Evolutionary conservation across 2,888 invertebrate species (phyloP), one percentile per base, ranked within the genome.

Genomic region (Drosophila anceps): DNA sequence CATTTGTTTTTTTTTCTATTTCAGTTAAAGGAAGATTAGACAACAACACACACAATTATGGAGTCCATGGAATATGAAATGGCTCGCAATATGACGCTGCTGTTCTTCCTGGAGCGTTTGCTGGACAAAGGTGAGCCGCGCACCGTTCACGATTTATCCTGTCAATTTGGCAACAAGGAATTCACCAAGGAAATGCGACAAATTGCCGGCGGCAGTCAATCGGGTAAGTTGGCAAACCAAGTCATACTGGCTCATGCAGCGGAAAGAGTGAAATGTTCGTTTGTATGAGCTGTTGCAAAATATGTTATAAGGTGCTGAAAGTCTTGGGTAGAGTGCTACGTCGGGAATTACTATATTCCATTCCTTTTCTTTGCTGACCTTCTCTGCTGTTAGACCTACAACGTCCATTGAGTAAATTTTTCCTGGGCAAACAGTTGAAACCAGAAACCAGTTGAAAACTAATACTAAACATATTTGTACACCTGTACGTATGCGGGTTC

Each of bases 131-230:
- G 98, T 89, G 97, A 98, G 93, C 97, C 98, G 79, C 95, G 99
- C 93, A 98, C 98, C 82, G 95, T 99, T 91, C 98, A 98, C 94
- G 99, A 99, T 94, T 95, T 99, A 88, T 98, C 98, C 93, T 99
- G 99, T 93, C 98, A 99, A 94, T 99, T 99, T 94, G 99, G 99
- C 91, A 98, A 99, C 85, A 98, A 98, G 93, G 99, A 98, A 84
- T 99, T 99, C 94, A 98, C 99, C 29, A 98, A 98, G 94, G 99
- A 99, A 94, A 99, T 99, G 99, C 95, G 98, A 88, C 98, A 98
- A 93, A 97, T 97, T 85, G 97, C 97, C 90, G 97, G 99, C 82
- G 98, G 98, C 87, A 98, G 98, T 84, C 98, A 99, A 94, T 97
- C 97, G 88, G 97, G 97, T 80, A 93, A 96, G 85, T 95, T 24